Evolutionary conservation across 2,888 invertebrate species (phyloP), one percentile per base, ranked within the genome.

Genomic region (Drosophila cognata): DNA sequence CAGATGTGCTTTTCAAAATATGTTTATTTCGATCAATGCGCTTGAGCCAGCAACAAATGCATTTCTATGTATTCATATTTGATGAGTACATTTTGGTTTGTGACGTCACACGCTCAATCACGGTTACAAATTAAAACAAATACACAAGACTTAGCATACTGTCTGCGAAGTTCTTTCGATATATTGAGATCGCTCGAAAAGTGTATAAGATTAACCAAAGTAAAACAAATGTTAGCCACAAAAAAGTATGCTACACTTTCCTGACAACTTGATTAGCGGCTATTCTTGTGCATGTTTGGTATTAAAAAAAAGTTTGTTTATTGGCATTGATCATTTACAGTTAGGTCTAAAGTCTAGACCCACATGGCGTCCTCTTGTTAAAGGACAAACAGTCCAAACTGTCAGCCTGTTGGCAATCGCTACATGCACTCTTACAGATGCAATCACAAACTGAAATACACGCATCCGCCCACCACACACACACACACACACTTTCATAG

Each of bases 371-470:
- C 31, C 38, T 50, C 46, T 51, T 50, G 51, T 38, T 36, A 13
- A 58, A 51, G 51, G 58, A 65, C 61, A 59, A 77, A 59, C 62
- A 69, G 68, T 63, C 79, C 79, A 50, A 74, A 70, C 79, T 79
- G 79, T 65, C 79, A 63, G 60, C 70, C 66, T 10, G 74, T 55
- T 63, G 43, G 81, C 65, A 51, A 68, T 63, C 35, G 77, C 65
- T 38, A 68, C 62, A 75, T 75, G 75, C 79, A 79, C 79, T 78
- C 57, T 69, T 69, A 57, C 84, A 86, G 77, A 81, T 86, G 88
- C 88, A 88, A 86, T 88, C 84, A 76, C 71, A 71, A 82, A 80
- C 73, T 71, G 68, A 76, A 84, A 77, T 61, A 64, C 77, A 78
- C 74, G 71, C 72, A 58, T 63, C 50, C 66, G 55, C 53, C 29